Percentiles rank a stretch among this genome's conserved stretches.
Conservation (phyloP, 2,113 vertebrate genomes). For the Struthidea cinerea region DNA sequence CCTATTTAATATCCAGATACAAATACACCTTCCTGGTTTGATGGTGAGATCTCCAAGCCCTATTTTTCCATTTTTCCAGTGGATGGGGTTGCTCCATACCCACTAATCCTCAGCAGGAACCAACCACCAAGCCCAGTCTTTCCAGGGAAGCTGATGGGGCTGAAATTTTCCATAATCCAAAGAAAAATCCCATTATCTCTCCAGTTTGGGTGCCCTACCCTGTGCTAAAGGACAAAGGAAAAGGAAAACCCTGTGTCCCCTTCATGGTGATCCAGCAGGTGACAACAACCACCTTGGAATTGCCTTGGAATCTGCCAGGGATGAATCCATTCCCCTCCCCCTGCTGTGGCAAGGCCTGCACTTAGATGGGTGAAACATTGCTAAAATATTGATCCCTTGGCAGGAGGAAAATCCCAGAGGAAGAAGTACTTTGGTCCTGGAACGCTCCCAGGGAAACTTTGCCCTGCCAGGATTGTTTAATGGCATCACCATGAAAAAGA, state of each 20-base stretch:
- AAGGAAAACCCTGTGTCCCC: neutral
- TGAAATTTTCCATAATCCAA: neutral
- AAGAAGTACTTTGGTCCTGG: neutral
- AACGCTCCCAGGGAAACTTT: neutral
- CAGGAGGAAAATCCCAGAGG: neutral
- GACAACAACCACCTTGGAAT: neutral
- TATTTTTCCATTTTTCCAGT: neutral
- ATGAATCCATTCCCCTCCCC: neutral
- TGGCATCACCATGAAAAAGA: conserved; percentile 10
- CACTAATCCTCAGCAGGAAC: neutral
- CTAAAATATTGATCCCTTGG: conserved; percentile 25
- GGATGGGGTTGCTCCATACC: fast-evolving
- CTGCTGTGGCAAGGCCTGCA: neutral
- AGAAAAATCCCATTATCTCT: neutral
- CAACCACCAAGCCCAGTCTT: neutral
- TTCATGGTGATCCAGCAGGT: neutral
- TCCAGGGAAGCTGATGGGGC: neutral
- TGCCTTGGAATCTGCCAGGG: neutral
- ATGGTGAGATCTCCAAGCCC: neutral
- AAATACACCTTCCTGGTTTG: neutral
- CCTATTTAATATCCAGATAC: neutral
- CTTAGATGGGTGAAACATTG: neutral
- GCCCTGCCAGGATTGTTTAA: conserved; percentile 14
- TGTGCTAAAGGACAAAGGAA: neutral
- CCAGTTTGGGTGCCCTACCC: neutral